A percentile compares a stretch with the other conserved stretches of the same genome.
Evolutionary conservation across 2,797 vertebrate genomes (phyloP).

Genomic region (Choloepus didactylus): DNA sequence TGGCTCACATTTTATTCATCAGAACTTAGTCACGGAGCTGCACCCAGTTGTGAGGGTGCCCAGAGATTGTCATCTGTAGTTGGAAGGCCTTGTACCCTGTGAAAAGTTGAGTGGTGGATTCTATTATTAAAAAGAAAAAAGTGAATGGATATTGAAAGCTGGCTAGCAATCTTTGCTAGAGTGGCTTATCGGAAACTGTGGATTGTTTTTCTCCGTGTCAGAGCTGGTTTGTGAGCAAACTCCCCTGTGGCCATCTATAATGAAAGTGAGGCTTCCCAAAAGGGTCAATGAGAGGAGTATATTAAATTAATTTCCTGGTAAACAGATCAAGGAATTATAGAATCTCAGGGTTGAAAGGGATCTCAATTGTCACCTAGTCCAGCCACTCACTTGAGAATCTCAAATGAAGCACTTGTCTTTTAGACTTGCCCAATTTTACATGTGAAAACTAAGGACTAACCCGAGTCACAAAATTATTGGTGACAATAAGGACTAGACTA

Average conservation of each 20-base stretch:
- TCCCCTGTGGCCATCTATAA: background rate
- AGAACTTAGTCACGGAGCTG: slow-evolving; percentile 47
- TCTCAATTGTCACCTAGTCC: background rate
- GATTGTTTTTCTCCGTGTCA: background rate
- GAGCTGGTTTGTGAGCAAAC: background rate
- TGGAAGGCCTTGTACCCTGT: background rate
- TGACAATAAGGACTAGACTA: background rate
- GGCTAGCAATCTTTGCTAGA: background rate
- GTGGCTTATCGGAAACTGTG: background rate
- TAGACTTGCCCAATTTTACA: background rate
- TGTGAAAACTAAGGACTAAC: background rate
- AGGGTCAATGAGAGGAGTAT: background rate
- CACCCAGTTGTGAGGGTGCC: background rate
- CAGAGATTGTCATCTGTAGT: background rate
- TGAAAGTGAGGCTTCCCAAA: background rate
- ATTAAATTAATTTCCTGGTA: background rate
- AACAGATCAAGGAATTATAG: slow-evolving; percentile 8
- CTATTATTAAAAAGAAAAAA: background rate
- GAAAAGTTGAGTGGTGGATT: background rate
- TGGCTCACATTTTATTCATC: background rate
- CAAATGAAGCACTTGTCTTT: background rate
- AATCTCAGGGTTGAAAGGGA: background rate
- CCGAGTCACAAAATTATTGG: slow-evolving; percentile 40
- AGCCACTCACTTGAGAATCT: background rate
- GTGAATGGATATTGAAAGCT: background rate